These are phyloP conservation scores for Gymnoscelis rufifasciata DNA, from an alignment of 2,888 invertebrate genomes.

Conservation along the genomic window DNA sequence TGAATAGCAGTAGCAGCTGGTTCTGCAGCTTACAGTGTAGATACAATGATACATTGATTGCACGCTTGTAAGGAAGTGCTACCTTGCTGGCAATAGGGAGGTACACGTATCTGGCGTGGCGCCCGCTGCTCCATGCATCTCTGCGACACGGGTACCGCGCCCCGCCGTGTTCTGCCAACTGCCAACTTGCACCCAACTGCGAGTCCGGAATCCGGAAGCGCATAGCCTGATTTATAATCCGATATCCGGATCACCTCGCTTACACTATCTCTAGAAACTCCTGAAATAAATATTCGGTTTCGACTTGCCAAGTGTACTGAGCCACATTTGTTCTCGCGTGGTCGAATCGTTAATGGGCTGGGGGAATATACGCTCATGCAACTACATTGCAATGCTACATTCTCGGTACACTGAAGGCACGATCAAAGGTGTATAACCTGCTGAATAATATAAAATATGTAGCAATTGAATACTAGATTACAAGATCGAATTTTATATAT, in stretches of 20 bases:
- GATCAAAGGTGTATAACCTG: neutral
- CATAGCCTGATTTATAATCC: constrained; percentile 55
- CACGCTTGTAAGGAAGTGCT: constrained; percentile 2
- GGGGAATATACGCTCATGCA: constrained; percentile 37
- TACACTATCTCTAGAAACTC: constrained; percentile 34
- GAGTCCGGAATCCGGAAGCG: constrained; percentile 48
- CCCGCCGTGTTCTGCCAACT: constrained; percentile 35
- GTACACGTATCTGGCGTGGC: constrained; percentile 35
- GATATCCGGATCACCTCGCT: constrained; percentile 44
- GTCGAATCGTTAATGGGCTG: constrained; percentile 30
- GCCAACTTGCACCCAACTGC: constrained; percentile 37
- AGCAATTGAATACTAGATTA: too few relatives aligned
- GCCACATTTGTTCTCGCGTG: constrained; percentile 33
- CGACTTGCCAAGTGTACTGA: constrained; percentile 29
- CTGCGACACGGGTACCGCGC: constrained; percentile 27
- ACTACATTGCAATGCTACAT: too few relatives aligned
- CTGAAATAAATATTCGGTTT: constrained; percentile 31
- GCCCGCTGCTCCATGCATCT: constrained; percentile 33
- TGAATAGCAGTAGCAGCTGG: too few relatives aligned
- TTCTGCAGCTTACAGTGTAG: neutral
- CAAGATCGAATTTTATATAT: too few relatives aligned
- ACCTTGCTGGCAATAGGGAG: constrained; percentile 21
- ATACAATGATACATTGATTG: constrained; percentile 6
- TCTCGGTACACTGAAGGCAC: too few relatives aligned
- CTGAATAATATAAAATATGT: too few relatives aligned